Base-by-base conservation (phyloP, 2,797 vertebrate species). In the Ara ararauna region DNA sequence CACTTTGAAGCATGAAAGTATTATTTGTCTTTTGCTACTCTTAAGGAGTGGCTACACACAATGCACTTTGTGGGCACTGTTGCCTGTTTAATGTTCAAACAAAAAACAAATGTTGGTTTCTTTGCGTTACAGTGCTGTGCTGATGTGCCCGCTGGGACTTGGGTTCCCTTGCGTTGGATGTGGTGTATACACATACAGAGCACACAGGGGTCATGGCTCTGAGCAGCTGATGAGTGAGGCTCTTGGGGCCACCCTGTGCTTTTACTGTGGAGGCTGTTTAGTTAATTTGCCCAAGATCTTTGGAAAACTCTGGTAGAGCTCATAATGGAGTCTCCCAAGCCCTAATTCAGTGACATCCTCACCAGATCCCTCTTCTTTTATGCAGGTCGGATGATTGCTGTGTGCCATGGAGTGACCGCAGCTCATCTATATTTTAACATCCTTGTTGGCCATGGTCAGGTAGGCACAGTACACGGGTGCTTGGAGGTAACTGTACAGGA, bases 1-100 rank as follows among this genome's bases (percentile, higher is more conserved):
- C 90, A 93, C 88, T 94, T 94, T 92, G 95, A 97, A 92, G 90
- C 96, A 96, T 94, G 90, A 94, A 94, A 64, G 36, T 93, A 87
- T 95, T 96, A 96, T 97, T 97, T 95, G 85, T 96, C 90, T 95
- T 96, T 93, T 78, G 72, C 75, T 74, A 3, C 78, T 78, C 45
- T 70, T 72, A 78, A 93, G 93, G 95, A 95, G 94, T 56, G 89
- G 89, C 78, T 89, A 60, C 78, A 80, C 68, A 93, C 60, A 89
- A 79, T 93, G 44, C 45, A 29, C 88, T 86, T 47, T n/a, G 54
- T 79, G 64, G 61, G 60, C 89, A 87, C 83, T 95, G 93, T 87
- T 93, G 71, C 83, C 83, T 90, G 90, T 89, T 96, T 93, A 88
- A 91, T 93, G 90, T 93, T 96, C 88, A 97, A 96, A 77, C 80